Evolutionary conservation across 2,113 vertebrate genomes (phyloP), one percentile per base, ranked within the genome.

Genomic region (Zootoca vivipara): DNA sequence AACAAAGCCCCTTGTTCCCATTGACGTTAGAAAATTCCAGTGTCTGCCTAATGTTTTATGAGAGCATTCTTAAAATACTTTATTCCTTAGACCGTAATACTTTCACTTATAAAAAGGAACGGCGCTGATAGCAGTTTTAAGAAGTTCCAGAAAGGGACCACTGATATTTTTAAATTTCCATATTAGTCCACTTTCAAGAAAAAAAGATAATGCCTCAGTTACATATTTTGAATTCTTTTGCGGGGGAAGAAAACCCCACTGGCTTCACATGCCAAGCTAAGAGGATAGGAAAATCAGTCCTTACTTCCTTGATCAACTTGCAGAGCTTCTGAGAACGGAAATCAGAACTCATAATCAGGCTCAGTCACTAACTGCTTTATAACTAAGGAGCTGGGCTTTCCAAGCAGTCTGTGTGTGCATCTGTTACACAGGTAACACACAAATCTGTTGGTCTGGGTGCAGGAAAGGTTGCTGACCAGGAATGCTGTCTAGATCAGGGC

Each of bases 211-310:
- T 96, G 92, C 92, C 95, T 95, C 90, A 92, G 94, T 96, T 94
- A 93, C 96, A 97, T 97, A 96, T 87, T 96, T 97, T 95, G 96
- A 95, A 97, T 97, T 95, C 93, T 97, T 97, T 94, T 78, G 93
- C 56, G 62, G n/a, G 62, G 74, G 42, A 38, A 93, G 94, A 81
- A 80, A 93, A 95, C 12, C 9, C 30, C 26, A 77, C 62, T 88
- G 96, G 94, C 89, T 96, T 96, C 94, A 96, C 96, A 97, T 96
- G 96, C 96, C 95, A 97, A 91, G 89, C 95, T 96, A 97, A 95
- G 91, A 95, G 93, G 94, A 95, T 88, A 95, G 93, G 94, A 93
- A 94, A 96, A 92, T 82, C 94, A 82, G 3, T 95, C 94, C 95
- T 95, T 93, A 91, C 89, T 93, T 92, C 86, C 87, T 93, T 92